phyloP scores from a whole-genome alignment of 2,113 vertebrate species.

The Mobula birostris region DNA sequence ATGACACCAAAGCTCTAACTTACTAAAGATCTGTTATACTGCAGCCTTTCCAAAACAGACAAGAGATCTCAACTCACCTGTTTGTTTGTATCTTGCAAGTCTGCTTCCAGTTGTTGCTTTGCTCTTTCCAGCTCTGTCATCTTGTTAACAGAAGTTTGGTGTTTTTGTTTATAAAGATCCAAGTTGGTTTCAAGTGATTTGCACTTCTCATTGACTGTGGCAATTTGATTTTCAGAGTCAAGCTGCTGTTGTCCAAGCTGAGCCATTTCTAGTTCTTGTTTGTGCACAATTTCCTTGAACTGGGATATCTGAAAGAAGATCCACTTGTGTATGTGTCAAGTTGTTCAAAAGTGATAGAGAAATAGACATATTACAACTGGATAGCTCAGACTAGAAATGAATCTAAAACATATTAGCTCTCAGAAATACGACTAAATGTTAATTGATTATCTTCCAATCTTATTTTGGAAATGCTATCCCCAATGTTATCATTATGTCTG shows the following conservation, averaged over 20 bases:
- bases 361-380: background rate
- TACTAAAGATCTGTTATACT: background rate
- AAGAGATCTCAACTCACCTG: conserved; percentile 49
- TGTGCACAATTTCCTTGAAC: conserved; percentile 50
- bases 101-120: conserved; percentile 52
- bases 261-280: conserved; percentile 45
- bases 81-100: conserved; percentile 49
- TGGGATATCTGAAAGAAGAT: conserved; percentile 49
- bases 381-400: background rate
- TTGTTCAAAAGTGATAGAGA: background rate
- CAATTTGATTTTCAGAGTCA: conserved; percentile 47
- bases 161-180: conserved; percentile 57
- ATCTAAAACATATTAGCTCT: background rate
- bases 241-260: conserved; percentile 46
- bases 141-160: conserved; percentile 54
- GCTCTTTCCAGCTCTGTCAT: conserved; percentile 52
- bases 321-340: background rate
- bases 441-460: background rate
- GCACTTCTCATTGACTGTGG: conserved; percentile 49
- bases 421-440: conserved; percentile 11
- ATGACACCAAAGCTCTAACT: too few species aligned
- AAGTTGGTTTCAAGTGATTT: conserved; percentile 50
- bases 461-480: background rate
- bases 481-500: background rate
- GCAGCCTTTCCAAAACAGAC: background rate